Evolutionary conservation across 1,140 invertebrate genomes (phyloP), one percentile per base, ranked within the genome.

Genomic region (Gonatopus flavifemur): DNA sequence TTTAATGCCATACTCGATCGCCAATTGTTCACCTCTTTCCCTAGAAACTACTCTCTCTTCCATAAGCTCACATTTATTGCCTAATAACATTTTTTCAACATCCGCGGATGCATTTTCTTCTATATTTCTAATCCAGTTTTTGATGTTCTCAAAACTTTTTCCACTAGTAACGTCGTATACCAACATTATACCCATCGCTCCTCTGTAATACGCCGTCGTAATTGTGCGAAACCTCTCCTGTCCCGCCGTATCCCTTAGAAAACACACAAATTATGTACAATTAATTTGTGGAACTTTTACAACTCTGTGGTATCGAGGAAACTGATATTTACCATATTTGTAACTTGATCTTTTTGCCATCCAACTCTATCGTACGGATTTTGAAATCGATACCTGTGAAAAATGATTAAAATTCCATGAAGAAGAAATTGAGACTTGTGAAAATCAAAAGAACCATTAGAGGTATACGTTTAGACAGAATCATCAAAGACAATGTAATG

Each of bases 161-260:
- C 94, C 91, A 80, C 97, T 96, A 39, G 95, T 98, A 56, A 98
- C 96, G 75, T 99, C 96, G 77, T 98, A 98, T 8, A 98, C 95
- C 55, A 98, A 83, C 94, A 98, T 98, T 36, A 98, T 98, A 48
- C 96, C 96, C 96, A 98, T 98, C 20, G 96, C 96, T 22, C 96
- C 95, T 66, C 96, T 85, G 81, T 98, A 98, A 74, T 98, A 98
- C 2, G 95, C 95, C 47, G 96, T 98, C 28, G 96, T 98, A 69
- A 98, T 98, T 40, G 96, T 98, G 70, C 96, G 88, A 81, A 98
- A 98, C 64, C 96, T 85, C 77, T 94, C 88, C 78, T 98, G 96
- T 1, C 95, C 95, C 20, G 94, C 95, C 52, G 94, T 98, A 70
- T 98, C 94, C 92, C 91, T 93, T 33, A 62, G 38, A 77, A 70